A percentile compares a stretch with the other conserved stretches of the same genome.
Conservation (phyloP, 2,888 invertebrate species). For the Phania funesta region DNA sequence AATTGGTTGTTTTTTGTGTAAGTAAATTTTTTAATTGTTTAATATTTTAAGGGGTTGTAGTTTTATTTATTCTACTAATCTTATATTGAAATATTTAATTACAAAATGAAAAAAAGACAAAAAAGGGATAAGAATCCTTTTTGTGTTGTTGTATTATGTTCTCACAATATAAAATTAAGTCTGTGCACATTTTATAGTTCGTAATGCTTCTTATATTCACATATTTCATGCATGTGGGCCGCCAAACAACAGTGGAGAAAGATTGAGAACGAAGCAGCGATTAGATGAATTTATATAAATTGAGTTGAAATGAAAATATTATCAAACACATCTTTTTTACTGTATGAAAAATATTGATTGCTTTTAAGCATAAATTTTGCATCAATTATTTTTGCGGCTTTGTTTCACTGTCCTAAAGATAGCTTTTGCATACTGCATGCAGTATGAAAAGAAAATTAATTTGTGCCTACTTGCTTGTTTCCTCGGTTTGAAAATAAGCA, state of each 20-base stretch:
- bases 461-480: conserved; percentile 36
- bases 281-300: not conserved
- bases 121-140: not conserved
- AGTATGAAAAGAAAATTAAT: not conserved
- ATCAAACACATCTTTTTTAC: no score
- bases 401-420: not conserved
- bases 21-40: not conserved
- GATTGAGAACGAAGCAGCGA: not conserved
- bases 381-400: not conserved
- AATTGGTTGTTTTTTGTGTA: not conserved
- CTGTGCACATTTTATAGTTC: not conserved
- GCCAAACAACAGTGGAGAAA: not conserved
- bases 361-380: not conserved
- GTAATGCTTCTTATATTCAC: not conserved
- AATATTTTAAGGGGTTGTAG: not conserved
- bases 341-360: not conserved
- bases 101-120: conserved; percentile 19
- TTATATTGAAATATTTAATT: conserved; percentile 57
- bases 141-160: conserved; percentile 39
- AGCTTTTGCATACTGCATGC: not conserved
- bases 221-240: not conserved
- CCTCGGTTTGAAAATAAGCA: not conserved
- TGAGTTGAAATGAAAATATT: no score
- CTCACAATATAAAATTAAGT: conserved; percentile 19
- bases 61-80: conserved; percentile 34